Base-by-base conservation (phyloP, 2,797 vertebrate species). In the Gadopsis bispinosus region DNA sequence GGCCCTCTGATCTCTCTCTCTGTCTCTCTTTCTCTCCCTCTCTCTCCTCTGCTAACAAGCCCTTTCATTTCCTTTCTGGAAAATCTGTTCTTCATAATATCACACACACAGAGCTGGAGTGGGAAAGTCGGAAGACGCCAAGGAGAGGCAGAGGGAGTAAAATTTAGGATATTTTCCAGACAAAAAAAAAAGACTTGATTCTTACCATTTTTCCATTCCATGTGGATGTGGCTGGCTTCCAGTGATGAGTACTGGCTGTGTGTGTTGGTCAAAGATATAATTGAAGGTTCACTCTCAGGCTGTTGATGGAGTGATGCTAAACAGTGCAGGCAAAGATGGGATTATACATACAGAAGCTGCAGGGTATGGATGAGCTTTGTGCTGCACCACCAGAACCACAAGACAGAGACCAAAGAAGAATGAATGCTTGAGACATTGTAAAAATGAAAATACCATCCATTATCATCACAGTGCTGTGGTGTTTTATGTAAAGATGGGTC, bases 31-130 rank as follows among this genome's bases (percentile, higher is more conserved):
- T 95, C 95, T 95, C 69, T 72, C 84, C 31, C 65, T 69, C 79
- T 85, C 77, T 81, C 82, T 65, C 75, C 64, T 83, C 74, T 59
- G 69, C 82, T 90, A 89, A 97, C 96, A 95, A 96, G 95, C 93
- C 95, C 96, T 97, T 97, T 97, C 96, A 97, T 97, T 98, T 97
- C 95, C 96, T 96, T 94, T 95, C 92, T 94, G 96, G 97, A 97
- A 99, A 99, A 97, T 97, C 97, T 99, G 97, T 95, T 97, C 95
- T 97, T 97, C 95, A 97, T 98, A 96, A 97, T 96, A 95, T 95
- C 59, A 74, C 83, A 89, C 81, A 85, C 81, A 89, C 63, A 80
- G 81, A 83, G 79, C 77, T 87, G 76, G 87, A 88, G 92, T 89
- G 85, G 90, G 79, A 88, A 89, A 87, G 87, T 83, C 76, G 83